Evolutionary conservation across 2,888 invertebrate species (phyloP).

Genomic region (Eurois occulta): DNA sequence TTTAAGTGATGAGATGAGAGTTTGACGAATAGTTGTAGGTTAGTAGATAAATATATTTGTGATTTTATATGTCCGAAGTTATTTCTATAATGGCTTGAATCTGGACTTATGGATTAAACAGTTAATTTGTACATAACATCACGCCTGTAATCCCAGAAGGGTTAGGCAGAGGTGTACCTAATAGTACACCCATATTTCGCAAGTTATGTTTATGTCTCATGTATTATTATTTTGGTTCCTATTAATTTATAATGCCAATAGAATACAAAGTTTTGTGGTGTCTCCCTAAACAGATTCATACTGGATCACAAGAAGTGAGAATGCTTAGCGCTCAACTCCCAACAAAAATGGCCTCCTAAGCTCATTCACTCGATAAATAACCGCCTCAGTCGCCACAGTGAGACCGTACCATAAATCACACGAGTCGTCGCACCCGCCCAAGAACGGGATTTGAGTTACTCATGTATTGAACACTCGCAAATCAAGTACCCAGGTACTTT

Average conservation of each 20-base stretch:
- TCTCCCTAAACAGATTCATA: neutral
- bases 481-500: constrained; percentile 60
- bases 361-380: constrained; percentile 36
- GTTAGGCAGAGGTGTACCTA: no score
- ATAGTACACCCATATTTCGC: no score
- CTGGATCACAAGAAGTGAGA: neutral
- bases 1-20: neutral
- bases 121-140: neutral
- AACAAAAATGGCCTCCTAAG: constrained; percentile 2
- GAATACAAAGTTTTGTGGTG: neutral
- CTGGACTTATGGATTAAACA: neutral
- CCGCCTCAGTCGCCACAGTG: constrained; percentile 23
- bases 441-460: constrained; percentile 56
- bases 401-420: constrained; percentile 47
- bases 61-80: neutral
- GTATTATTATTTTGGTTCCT: no score
- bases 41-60: constrained; percentile 7
- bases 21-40: neutral
- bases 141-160: no score
- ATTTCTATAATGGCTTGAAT: neutral
- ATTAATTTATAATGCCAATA: no score
- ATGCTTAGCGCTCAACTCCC: neutral
- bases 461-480: constrained; percentile 66
- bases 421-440: constrained; percentile 32
- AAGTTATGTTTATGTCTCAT: no score